phyloP scores from a whole-genome alignment of 2,113 vertebrate species.

The Microcebus tavaratra region DNA sequence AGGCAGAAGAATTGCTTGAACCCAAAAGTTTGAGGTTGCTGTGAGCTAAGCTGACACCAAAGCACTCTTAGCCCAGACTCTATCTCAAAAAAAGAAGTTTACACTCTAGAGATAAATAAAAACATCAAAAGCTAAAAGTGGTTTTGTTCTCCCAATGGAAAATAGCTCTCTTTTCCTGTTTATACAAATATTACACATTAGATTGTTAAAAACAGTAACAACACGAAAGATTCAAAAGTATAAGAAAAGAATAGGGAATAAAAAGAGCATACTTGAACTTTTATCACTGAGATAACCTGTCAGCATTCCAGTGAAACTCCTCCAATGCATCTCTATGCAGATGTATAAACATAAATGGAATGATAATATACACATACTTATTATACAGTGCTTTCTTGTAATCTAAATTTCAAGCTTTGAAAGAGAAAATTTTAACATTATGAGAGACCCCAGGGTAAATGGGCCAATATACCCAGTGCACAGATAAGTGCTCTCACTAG shows the following conservation, averaged over 20 bases:
- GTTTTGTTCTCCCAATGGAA: not conserved
- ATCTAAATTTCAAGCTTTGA: not conserved
- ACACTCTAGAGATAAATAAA: not conserved
- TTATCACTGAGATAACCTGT: not conserved
- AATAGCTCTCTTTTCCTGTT: not conserved
- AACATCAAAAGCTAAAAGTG: not conserved
- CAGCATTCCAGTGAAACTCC: not conserved
- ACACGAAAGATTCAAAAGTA: not conserved
- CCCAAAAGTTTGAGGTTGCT: too few species aligned
- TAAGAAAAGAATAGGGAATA: not conserved
- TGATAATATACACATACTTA: not conserved
- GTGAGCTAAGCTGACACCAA: too few species aligned
- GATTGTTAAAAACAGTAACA: not conserved
- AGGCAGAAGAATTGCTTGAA: too few species aligned
- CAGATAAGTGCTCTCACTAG: not conserved
- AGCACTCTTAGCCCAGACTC: too few species aligned
- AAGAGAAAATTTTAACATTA: not conserved
- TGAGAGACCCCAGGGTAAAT: not conserved
- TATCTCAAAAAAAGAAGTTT: not conserved
- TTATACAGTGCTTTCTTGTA: not conserved
- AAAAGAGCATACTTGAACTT: not conserved
- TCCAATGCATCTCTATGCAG: not conserved
- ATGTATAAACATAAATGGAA: not conserved
- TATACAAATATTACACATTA: not conserved
- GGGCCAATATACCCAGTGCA: not conserved